Conservation (phyloP, 2,797 vertebrate genomes). For the Sebastes itinus region DNA sequence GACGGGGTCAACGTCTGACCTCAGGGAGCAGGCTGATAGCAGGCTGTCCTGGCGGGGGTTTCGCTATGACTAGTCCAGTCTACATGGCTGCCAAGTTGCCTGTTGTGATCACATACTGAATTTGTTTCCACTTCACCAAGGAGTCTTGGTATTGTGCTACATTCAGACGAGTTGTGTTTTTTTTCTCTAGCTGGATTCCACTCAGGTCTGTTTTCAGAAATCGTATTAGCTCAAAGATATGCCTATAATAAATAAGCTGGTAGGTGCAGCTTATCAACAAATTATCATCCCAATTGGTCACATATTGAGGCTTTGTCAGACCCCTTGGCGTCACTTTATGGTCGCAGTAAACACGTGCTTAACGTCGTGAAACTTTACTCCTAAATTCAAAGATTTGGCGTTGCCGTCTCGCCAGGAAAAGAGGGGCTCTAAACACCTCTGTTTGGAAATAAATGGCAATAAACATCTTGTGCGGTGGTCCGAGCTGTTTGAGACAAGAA, state of each 20-base stretch:
- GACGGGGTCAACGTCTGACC: slow-evolving; percentile 45
- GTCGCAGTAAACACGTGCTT: neutral
- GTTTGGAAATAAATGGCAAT: slow-evolving; percentile 33
- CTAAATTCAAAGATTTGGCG: slow-evolving; percentile 35
- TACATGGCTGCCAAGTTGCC: slow-evolving; percentile 21
- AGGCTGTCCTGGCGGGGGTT: slow-evolving; percentile 40
- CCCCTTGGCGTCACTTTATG: neutral
- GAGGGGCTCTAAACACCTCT: slow-evolving; percentile 33
- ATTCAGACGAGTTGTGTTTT: neutral
- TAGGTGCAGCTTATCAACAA: neutral
- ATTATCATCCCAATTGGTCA: neutral
- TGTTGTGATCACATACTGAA: slow-evolving; percentile 28
- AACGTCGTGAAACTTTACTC: neutral
- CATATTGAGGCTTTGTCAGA: neutral
- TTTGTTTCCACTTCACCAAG: slow-evolving; percentile 36
- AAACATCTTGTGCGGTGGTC: slow-evolving; percentile 35
- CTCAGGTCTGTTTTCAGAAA: neutral
- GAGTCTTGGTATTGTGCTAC: neutral
- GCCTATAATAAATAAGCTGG: neutral
- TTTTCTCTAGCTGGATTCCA: neutral
- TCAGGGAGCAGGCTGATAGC: slow-evolving; percentile 50
- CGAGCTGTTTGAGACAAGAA: slow-evolving; percentile 27
- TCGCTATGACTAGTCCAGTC: neutral
- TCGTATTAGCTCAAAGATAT: neutral
- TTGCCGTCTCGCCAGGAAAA: neutral